A percentile compares a stretch with the other conserved stretches of the same genome.
These are phyloP conservation scores for Gallinago solitaria DNA, from an alignment of 2,797 vertebrate species.

Conservation along the genomic window DNA sequence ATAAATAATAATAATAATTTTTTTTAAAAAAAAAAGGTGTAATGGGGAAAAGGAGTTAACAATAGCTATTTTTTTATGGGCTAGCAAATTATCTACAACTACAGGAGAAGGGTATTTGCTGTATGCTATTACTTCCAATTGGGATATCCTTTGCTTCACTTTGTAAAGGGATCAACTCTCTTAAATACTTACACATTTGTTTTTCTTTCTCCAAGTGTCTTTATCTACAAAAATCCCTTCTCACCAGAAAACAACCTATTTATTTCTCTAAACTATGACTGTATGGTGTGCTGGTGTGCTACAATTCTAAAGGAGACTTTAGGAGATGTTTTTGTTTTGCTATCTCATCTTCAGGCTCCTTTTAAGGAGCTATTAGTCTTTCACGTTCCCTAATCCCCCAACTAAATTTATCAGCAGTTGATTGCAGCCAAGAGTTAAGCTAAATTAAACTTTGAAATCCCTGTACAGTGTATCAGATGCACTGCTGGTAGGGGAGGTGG, in stretches of 20 bases:
- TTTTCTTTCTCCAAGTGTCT: neutral
- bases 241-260: neutral
- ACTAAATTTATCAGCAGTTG: constrained; percentile 80
- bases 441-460: constrained; percentile 82
- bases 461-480: constrained; percentile 72
- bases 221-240: neutral
- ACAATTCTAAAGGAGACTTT: constrained; percentile 22
- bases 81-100: neutral
- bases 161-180: neutral
- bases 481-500: constrained; percentile 17
- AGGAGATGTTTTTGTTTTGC: constrained; percentile 33
- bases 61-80: neutral
- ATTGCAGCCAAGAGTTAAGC: constrained; percentile 78
- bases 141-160: neutral
- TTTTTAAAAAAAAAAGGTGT: neutral
- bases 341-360: constrained; percentile 63
- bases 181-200: neutral
- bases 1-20: neutral
- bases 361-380: constrained; percentile 79
- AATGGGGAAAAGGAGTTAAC: neutral
- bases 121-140: neutral
- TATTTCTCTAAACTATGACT: neutral
- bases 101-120: neutral
- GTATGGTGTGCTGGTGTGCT: neutral
- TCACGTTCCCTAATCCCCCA: constrained; percentile 73